Conservation (phyloP, 2,113 vertebrate genomes). For the Dunckerocampus dactyliophorus region DNA sequence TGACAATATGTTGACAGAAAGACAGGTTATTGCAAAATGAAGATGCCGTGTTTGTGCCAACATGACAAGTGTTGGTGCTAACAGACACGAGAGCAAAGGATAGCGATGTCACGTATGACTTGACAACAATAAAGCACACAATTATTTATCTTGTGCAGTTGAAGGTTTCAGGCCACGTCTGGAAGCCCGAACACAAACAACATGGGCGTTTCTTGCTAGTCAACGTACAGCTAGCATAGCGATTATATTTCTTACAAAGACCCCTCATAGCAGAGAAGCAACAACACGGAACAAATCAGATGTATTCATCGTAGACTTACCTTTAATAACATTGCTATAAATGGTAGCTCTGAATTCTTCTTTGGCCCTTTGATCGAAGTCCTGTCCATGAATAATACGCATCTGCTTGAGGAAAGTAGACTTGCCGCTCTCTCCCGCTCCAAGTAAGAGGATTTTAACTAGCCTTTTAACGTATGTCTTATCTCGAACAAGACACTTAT, state of each 20-base stretch:
- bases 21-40: too few species aligned
- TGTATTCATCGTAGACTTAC: conserved; percentile 45
- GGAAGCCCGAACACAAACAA: conserved; percentile 30
- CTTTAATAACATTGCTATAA: conserved; percentile 94
- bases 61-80: too few species aligned
- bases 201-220: conserved; percentile 70
- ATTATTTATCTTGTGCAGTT: too few species aligned
- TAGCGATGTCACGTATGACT: neutral
- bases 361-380: conserved; percentile 89
- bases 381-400: conserved; percentile 93
- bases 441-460: conserved; percentile 91
- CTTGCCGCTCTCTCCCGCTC: conserved; percentile 95
- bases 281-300: fast-evolving
- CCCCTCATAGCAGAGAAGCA: neutral
- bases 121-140: neutral
- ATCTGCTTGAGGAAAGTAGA: conserved; percentile 98
- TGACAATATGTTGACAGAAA: too few species aligned
- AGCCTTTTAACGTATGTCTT: conserved; percentile 89
- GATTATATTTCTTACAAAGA: conserved; percentile 20
- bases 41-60: too few species aligned
- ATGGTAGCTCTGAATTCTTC: conserved; percentile 91
- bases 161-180: neutral
- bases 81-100: too few species aligned
- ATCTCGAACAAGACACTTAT: conserved; percentile 83
- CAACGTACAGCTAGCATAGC: conserved; percentile 32